These are phyloP conservation scores for Heliconius charithonia DNA, from an alignment of 2,888 invertebrate species.

Conservation along the genomic window DNA sequence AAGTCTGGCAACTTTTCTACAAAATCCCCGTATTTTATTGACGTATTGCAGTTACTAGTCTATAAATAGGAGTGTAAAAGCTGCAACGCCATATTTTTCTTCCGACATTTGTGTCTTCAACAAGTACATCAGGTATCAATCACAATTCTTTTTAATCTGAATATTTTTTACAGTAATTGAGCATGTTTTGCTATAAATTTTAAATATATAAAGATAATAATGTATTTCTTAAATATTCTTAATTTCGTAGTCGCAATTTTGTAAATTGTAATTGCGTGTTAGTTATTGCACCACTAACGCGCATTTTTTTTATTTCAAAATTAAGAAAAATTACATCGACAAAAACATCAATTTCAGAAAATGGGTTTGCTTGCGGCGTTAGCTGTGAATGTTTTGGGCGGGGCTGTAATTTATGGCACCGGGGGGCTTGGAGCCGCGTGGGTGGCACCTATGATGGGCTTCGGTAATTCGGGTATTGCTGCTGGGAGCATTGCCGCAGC, in stretches of 20 bases:
- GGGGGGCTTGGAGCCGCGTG: constrained; percentile 62
- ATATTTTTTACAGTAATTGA: no score
- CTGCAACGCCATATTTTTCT: not conserved
- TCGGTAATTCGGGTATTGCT: constrained; percentile 63
- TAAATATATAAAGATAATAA: not conserved
- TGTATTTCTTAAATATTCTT: not conserved
- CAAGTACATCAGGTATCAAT: not conserved
- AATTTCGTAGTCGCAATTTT: not conserved
- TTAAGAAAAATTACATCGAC: not conserved
- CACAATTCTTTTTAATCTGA: not conserved
- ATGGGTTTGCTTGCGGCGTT: constrained; percentile 66
- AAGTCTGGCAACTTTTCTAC: not conserved
- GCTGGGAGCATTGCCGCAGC: constrained; percentile 67
- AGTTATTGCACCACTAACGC: not conserved
- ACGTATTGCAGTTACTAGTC: not conserved
- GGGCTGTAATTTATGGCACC: constrained; percentile 62
- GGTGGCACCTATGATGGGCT: constrained; percentile 66
- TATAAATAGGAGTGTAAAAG: not conserved
- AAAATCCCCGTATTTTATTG: not conserved
- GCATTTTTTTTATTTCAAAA: not conserved
- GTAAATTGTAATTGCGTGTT: not conserved
- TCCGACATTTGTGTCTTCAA: not conserved
- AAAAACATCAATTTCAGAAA: not conserved
- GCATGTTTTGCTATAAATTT: no score
- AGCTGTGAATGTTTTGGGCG: constrained; percentile 61